Evolutionary conservation across 1,140 invertebrate species (phyloP).

Genomic region (Euwallacea similis): DNA sequence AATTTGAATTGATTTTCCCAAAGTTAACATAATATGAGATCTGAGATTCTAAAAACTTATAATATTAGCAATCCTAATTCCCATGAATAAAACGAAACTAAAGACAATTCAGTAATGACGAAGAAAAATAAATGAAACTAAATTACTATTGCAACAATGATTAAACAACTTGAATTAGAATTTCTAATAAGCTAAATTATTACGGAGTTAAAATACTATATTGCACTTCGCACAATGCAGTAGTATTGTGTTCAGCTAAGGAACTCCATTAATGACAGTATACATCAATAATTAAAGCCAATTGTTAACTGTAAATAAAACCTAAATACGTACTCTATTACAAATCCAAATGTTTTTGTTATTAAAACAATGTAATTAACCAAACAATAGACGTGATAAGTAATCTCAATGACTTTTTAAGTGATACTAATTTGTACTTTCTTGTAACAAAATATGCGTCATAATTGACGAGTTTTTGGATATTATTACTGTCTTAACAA

Average conservation of each 20-base stretch:
- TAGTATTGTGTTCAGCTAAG: conserved; percentile 29
- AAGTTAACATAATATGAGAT: conserved; percentile 44
- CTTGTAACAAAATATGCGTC: conserved; percentile 53
- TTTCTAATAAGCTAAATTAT: conserved; percentile 39
- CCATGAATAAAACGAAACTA: conserved; percentile 40
- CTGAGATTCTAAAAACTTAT: conserved; percentile 44
- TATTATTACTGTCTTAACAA: conserved; percentile 37
- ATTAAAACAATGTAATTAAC: background rate
- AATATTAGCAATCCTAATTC: conserved; percentile 45
- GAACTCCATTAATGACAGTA: conserved; percentile 28
- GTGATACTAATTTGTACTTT: conserved; percentile 54
- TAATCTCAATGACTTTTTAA: conserved; percentile 32
- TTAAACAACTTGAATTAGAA: conserved; percentile 40
- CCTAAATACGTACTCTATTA: background rate
- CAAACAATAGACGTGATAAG: conserved; percentile 38
- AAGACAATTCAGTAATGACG: conserved; percentile 37
- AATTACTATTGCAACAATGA: conserved; percentile 31
- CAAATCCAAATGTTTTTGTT: background rate
- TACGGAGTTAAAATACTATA: conserved; percentile 39
- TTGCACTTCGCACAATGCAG: conserved; percentile 44
- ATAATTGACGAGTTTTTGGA: conserved; percentile 47
- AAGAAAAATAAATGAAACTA: conserved; percentile 36
- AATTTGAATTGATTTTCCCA: conserved; percentile 36
- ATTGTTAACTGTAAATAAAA: conserved; percentile 5
- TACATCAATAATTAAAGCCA: conserved; percentile 13